These are phyloP conservation scores for Bathynomus jamesi DNA, from an alignment of 1,140 invertebrate species.

Conservation along the genomic window DNA sequence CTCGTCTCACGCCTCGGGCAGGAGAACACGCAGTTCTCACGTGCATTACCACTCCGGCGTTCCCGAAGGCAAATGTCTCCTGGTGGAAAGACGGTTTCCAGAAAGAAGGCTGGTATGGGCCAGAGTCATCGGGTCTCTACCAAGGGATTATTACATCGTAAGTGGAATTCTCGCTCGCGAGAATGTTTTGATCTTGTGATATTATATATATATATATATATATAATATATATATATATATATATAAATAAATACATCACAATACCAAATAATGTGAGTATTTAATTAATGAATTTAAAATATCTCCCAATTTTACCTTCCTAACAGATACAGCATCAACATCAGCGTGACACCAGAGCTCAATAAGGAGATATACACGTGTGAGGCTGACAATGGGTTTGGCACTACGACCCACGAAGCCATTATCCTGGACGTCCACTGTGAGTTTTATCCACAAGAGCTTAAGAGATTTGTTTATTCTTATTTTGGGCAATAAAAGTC, in stretches of 20 bases:
- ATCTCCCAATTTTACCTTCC: not conserved
- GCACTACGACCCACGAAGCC: constrained; percentile 62
- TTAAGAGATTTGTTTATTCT: no score
- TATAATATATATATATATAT: constrained; percentile 1
- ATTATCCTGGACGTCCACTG: constrained; percentile 79
- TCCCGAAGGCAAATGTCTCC: constrained; percentile 83
- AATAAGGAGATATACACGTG: constrained; percentile 85
- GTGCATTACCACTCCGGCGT: constrained; percentile 79
- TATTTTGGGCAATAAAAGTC: no score
- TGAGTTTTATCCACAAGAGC: no score
- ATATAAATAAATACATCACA: not conserved
- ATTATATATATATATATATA: constrained; percentile 2
- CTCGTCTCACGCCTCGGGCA: constrained; percentile 68
- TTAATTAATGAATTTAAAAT: not conserved
- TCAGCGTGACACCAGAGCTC: constrained; percentile 77
- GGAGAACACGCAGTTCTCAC: constrained; percentile 75
- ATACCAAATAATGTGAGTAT: not conserved
- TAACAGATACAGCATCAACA: constrained; percentile 52
- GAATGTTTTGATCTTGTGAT: not conserved
- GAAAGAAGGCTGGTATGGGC: constrained; percentile 12
- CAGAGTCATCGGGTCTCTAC: constrained; percentile 18
- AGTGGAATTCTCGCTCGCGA: not conserved
- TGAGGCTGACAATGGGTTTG: constrained; percentile 74
- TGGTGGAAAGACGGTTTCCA: constrained; percentile 44
- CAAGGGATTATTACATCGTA: constrained; percentile 27